Percentiles rank a stretch among this genome's conserved stretches.
These are phyloP conservation scores for Atta colombica DNA, from an alignment of 1,140 invertebrate species.

Conservation along the genomic window DNA sequence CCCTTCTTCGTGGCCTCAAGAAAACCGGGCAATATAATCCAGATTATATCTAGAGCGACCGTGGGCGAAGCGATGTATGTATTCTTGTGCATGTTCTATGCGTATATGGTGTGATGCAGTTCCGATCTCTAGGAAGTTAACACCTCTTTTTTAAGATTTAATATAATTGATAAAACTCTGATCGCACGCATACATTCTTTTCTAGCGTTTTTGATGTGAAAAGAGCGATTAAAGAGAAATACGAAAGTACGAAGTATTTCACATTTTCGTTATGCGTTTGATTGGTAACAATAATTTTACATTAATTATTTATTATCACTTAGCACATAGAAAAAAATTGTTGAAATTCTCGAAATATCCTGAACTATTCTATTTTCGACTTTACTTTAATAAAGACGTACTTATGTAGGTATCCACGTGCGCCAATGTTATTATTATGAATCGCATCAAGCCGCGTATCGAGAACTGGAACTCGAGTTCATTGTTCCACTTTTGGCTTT, in stretches of 20 bases:
- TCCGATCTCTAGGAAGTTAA: not conserved
- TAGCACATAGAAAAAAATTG: not conserved
- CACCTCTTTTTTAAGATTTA: constrained; percentile 7
- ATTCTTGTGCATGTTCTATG: not conserved
- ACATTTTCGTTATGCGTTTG: not conserved
- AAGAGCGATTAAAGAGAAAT: not conserved
- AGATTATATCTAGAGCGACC: constrained; percentile 60
- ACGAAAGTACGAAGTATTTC: not conserved
- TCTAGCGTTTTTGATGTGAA: not conserved
- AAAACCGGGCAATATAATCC: constrained; percentile 63
- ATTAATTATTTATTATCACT: not conserved
- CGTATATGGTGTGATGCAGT: not conserved
- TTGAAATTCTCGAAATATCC: not conserved
- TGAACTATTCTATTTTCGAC: not conserved
- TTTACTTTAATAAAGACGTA: not conserved
- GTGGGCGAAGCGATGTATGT: constrained; percentile 56
- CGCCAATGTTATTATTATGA: constrained; percentile 22
- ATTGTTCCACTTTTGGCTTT: constrained; percentile 19
- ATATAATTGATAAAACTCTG: not conserved
- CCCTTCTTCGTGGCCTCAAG: not conserved
- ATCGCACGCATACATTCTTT: not conserved
- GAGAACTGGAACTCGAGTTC: constrained; percentile 24
- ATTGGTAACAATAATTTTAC: not conserved
- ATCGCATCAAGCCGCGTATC: constrained; percentile 2
- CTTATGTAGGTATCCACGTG: not conserved